Percentiles rank a stretch among this genome's conserved stretches.
phyloP scores from a whole-genome alignment of 1,140 invertebrate species.

The Pogonognathellus flavescens region DNA sequence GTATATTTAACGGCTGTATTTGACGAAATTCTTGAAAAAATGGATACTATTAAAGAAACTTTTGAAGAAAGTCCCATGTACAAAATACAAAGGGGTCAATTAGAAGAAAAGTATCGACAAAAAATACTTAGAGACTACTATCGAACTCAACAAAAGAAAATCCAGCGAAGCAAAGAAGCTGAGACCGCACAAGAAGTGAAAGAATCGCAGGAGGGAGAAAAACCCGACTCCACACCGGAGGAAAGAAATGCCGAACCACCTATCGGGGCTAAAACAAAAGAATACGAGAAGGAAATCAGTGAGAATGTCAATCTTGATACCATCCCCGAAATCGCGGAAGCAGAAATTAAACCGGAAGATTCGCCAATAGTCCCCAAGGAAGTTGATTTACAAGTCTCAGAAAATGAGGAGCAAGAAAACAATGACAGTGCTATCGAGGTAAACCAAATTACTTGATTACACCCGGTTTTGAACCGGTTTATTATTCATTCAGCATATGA shows the following conservation, averaged over 20 bases:
- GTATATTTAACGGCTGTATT: not conserved
- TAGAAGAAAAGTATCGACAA: not conserved
- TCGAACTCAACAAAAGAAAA: not conserved
- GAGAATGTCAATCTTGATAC: not conserved
- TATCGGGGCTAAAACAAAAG: not conserved
- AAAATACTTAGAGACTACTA: not conserved
- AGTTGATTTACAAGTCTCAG: not conserved
- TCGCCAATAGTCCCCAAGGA: not conserved
- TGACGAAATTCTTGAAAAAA: slow-evolving; percentile 19
- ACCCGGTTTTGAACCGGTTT: too few relatives aligned
- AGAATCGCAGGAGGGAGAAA: not conserved
- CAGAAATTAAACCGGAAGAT: not conserved
- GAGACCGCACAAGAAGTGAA: not conserved
- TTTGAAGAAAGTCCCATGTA: not conserved
- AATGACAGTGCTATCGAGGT: too few relatives aligned
- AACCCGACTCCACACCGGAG: not conserved
- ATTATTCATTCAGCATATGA: too few relatives aligned
- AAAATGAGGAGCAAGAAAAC: not conserved
- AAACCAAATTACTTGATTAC: too few relatives aligned
- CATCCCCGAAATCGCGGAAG: not conserved
- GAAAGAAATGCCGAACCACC: not conserved
- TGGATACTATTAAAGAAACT: slow-evolving; percentile 20
- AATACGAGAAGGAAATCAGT: not conserved
- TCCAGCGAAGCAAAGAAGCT: not conserved
- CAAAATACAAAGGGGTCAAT: not conserved